phyloP scores from a whole-genome alignment of 2,888 invertebrate genomes.

The Microplitis manilae region DNA sequence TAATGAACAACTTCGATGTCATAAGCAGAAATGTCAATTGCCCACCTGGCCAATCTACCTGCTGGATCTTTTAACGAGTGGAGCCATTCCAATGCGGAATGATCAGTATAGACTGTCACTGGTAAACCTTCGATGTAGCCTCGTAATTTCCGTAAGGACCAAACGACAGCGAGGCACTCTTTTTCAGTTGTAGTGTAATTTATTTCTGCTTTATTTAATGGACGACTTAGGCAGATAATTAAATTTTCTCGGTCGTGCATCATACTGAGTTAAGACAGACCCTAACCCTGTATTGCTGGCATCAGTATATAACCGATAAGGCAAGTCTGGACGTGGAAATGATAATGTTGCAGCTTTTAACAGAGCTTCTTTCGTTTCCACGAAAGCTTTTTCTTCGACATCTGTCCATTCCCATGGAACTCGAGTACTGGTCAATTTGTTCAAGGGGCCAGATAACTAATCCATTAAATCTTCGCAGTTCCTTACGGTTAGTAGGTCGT shows the following conservation, averaged over 20 bases:
- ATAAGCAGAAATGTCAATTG: conserved; percentile 5
- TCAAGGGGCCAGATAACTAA: conserved; percentile 2
- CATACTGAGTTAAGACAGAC: not conserved
- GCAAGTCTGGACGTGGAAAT: not conserved
- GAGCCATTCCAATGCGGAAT: conserved; percentile 42
- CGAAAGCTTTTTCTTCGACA: not conserved
- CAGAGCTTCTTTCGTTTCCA: not conserved
- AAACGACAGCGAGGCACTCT: conserved; percentile 45
- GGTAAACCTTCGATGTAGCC: conserved; percentile 37
- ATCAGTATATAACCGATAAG: conserved; percentile 10
- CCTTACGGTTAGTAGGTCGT: not conserved
- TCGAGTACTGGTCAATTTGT: not conserved
- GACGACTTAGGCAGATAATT: conserved; percentile 16
- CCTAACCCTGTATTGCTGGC: conserved; percentile 8
- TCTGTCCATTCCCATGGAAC: conserved; percentile 16
- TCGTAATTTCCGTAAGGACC: conserved; percentile 40
- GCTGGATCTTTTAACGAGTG: conserved; percentile 33
- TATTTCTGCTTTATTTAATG: conserved; percentile 31
- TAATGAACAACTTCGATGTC: not conserved
- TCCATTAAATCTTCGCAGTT: conserved; percentile 2
- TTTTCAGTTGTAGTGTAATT: conserved; percentile 25
- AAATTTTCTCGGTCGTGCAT: not conserved
- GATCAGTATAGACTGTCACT: conserved; percentile 53
- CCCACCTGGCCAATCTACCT: conserved; percentile 14
- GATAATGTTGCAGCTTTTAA: not conserved